phyloP scores from a whole-genome alignment of 2,113 vertebrate species.

The Neogobius melanostomus region DNA sequence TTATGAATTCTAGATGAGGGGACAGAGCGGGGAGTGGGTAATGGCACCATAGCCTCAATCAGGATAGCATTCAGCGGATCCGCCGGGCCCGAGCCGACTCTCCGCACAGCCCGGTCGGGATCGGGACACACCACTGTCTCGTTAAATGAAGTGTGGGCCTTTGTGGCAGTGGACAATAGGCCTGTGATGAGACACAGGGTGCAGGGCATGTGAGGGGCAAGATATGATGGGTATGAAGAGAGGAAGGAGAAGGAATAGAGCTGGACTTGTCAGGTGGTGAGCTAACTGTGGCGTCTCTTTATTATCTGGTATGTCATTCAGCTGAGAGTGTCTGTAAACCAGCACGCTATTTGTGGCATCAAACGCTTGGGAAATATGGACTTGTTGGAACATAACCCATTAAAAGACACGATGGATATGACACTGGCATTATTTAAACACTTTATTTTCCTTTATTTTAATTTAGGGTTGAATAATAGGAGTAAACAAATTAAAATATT shows the following conservation, averaged over 20 bases:
- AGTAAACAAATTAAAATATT: too few relatives aligned
- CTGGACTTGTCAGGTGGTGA: neutral
- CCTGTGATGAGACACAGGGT: constrained; percentile 83
- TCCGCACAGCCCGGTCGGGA: constrained; percentile 63
- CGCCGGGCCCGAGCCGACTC: constrained; percentile 48
- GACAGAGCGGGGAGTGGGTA: constrained; percentile 38
- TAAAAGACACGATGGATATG: too few relatives aligned
- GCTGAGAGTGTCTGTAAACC: too few relatives aligned
- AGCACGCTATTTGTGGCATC: too few relatives aligned
- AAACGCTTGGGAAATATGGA: too few relatives aligned
- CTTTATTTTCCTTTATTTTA: too few relatives aligned
- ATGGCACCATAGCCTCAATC: constrained; percentile 55
- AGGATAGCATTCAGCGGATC: constrained; percentile 54
- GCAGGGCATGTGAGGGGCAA: constrained; percentile 26
- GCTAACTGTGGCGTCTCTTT: too few relatives aligned
- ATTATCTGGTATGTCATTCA: too few relatives aligned
- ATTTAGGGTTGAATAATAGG: too few relatives aligned
- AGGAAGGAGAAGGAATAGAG: neutral
- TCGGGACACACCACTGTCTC: constrained; percentile 60
- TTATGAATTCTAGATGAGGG: constrained; percentile 27
- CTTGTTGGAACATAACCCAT: too few relatives aligned
- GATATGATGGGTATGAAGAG: constrained; percentile 11
- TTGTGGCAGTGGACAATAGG: constrained; percentile 87
- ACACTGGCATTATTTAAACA: too few relatives aligned
- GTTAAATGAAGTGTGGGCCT: constrained; percentile 78